phyloP scores from a whole-genome alignment of 2,113 vertebrate genomes.

The Uria aalge region DNA sequence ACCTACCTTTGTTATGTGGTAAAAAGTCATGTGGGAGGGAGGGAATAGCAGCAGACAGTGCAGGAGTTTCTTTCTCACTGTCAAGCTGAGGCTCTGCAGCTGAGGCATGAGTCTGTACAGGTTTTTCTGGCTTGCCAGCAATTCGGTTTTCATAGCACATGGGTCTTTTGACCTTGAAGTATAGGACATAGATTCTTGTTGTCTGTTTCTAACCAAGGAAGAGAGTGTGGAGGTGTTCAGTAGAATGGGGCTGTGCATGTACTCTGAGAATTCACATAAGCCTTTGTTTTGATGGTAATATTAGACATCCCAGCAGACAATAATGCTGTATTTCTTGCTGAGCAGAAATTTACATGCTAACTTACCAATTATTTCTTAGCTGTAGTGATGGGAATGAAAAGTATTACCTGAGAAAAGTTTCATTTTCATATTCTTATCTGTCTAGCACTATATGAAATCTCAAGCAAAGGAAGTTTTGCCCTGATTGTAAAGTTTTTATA shows the following conservation, averaged over 20 bases:
- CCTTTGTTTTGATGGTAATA: background rate
- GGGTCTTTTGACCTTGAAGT: background rate
- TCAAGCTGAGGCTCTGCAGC: background rate
- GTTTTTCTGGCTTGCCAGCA: background rate
- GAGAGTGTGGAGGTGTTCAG: background rate
- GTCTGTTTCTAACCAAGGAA: background rate
- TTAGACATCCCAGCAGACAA: background rate
- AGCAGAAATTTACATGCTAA: background rate
- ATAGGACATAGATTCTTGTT: background rate
- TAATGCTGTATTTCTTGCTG: background rate
- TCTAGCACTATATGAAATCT: background rate
- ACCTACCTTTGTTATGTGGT: background rate
- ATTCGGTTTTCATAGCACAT: background rate
- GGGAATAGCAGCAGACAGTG: fast-evolving
- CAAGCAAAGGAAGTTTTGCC: background rate
- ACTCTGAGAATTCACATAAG: background rate
- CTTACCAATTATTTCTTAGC: background rate
- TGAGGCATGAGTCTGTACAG: background rate
- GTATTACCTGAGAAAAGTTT: background rate
- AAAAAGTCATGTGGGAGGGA: background rate
- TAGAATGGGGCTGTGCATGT: background rate
- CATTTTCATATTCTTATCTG: background rate
- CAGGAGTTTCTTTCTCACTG: background rate
- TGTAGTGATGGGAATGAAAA: background rate
- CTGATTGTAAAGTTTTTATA: background rate